Evolutionary conservation across 1,140 invertebrate genomes (phyloP).

Genomic region (Drosophila serrata): DNA sequence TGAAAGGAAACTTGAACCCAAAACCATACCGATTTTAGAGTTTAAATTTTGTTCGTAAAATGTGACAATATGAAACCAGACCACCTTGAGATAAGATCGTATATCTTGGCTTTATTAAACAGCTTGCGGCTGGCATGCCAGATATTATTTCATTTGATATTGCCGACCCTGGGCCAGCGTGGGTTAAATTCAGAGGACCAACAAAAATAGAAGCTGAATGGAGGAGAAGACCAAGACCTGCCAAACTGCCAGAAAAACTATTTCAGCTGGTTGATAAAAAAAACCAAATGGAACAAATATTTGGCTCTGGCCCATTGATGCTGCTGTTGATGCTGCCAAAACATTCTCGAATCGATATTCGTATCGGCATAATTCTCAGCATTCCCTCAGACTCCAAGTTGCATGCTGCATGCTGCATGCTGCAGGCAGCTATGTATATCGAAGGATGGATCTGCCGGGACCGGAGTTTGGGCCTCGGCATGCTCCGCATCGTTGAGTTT

Average conservation of each 20-base stretch:
- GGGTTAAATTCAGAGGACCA: conserved; percentile 9
- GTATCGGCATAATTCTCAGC: conserved; percentile 66
- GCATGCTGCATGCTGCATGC: conserved; percentile 3
- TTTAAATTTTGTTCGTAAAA: not conserved
- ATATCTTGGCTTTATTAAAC: conserved; percentile 32
- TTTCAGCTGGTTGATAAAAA: conserved; percentile 54
- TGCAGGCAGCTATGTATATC: too few species aligned
- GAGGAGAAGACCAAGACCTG: conserved; percentile 23
- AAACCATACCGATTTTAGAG: not conserved
- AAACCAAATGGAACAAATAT: conserved; percentile 66
- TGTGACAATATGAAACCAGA: not conserved
- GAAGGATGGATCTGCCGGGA: conserved; percentile 9
- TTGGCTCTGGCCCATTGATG: conserved; percentile 54
- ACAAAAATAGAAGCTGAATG: conserved; percentile 13
- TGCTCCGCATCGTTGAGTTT: conserved; percentile 19
- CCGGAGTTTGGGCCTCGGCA: conserved; percentile 10
- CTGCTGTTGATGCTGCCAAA: conserved; percentile 55
- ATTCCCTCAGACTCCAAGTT: conserved; percentile 19
- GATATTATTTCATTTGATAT: conserved; percentile 51
- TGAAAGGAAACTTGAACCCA: conserved; percentile 19
- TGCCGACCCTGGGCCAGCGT: conserved; percentile 1
- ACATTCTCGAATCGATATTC: conserved; percentile 60
- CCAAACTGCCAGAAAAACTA: conserved; percentile 75
- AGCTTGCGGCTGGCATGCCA: conserved; percentile 41
- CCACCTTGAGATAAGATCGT: conserved; percentile 19